Percentiles rank a stretch among this genome's conserved stretches.
phyloP scores from a whole-genome alignment of 2,113 vertebrate species.

The cat (Felis catus) region F.catus_Fca126_mat1.0 CM031420.1:148874001-148874500 shows the following conservation, averaged over 20 bases:
- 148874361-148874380: background rate
- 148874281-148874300: background rate
- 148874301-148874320: background rate
- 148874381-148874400: background rate
- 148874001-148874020: background rate
- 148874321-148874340: background rate
- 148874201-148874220: background rate
- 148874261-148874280: background rate
- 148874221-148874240: background rate
- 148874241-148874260: background rate
- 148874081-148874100: background rate
- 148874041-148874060: background rate
- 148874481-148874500: background rate
- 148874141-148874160: accelerated
- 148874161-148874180: background rate
- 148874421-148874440: background rate
- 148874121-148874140: background rate
- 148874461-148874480: background rate
- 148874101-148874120: background rate
- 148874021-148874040: background rate
- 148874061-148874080: background rate
- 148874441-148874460: background rate
- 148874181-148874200: background rate
- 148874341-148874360: background rate
- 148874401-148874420: background rate